These are phyloP conservation scores for Hylaeus anthracinus DNA, from an alignment of 1,140 invertebrate genomes.

Conservation along the genomic window DNA sequence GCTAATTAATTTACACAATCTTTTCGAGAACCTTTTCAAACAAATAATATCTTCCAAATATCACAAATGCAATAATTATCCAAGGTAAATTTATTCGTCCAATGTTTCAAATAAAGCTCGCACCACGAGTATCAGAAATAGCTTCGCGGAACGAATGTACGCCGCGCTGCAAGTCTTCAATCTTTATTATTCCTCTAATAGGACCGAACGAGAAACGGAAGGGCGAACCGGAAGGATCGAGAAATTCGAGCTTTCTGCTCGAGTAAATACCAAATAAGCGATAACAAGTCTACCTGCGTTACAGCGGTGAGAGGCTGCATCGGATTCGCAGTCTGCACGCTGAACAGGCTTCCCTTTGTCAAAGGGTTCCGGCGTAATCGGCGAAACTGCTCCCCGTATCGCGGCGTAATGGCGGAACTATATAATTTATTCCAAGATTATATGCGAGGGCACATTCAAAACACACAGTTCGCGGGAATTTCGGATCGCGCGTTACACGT, in stretches of 20 bases:
- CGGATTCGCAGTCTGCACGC: neutral
- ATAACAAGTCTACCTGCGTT: conserved; percentile 21
- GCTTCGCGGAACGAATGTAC: neutral
- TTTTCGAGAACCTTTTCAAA: too few species aligned
- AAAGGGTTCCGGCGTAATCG: conserved; percentile 16
- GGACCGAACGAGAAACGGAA: neutral
- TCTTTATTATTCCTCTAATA: neutral
- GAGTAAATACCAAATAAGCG: conserved; percentile 34
- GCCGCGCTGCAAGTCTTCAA: neutral
- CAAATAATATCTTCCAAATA: too few species aligned
- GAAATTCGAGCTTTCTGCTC: conserved; percentile 27
- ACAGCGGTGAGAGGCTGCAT: neutral
- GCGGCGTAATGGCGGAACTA: neutral
- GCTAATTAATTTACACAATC: too few species aligned
- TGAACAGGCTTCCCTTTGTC: conserved; percentile 23
- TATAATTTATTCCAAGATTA: conserved; percentile 38
- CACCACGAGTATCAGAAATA: neutral
- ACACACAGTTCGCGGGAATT: conserved; percentile 9
- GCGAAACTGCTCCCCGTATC: conserved; percentile 2
- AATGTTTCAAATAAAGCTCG: neutral
- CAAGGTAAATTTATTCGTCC: neutral
- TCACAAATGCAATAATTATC: too few species aligned
- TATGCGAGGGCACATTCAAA: conserved; percentile 1
- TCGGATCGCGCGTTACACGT: neutral
- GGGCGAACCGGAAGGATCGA: conserved; percentile 15